Evolutionary conservation across 2,113 vertebrate genomes (phyloP), one percentile per base, ranked within the genome.

Genomic region (Gallinago media): DNA sequence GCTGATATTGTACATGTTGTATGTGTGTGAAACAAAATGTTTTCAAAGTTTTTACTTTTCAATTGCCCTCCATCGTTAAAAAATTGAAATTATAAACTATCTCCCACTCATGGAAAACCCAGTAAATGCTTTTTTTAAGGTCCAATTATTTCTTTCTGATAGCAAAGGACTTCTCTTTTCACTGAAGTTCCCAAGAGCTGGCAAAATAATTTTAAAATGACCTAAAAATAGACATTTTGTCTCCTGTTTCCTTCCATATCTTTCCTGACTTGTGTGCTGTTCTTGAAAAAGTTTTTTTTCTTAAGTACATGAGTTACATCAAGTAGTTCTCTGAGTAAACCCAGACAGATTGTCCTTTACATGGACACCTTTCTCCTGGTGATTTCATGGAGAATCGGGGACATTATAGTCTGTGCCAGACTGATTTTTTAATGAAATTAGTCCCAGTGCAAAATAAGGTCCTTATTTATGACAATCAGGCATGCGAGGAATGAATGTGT

Each of bases 1-100:
- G 38, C 44, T 71, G 26, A 4, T 49, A 13, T n/a, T 46, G 6
- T 56, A 27, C 6, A 2, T 0, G 1, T 19, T 8, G 2, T 0
- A 1, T 19, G 15, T 46, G 11, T 21, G 17, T 52, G 50, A 56
- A 86, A 55, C 4, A n/a, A 55, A 17, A n/a, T 2, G 8, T 50
- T 82, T 56, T 17, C 18, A 44, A 62, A 26, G 8, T 19, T 66
- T 61, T 66, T 36, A 7, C 3, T 61, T 56, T 59, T 32, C 26
- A 56, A 38, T 40, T 36, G 29, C 14, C n/a, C 34, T 44, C 40
- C 14, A 9, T 14, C 3, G 0, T 61, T 61, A 49, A 70, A 80
- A 58, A 81, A 58, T 2, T 3, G 7, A 29, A 85, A 68, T 27
- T 16, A 2, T 15, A 19, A 27, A 23, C 10, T 55, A n/a, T 42